These are phyloP conservation scores for Zele albiditarsus DNA, from an alignment of 2,888 invertebrate genomes.

Conservation along the genomic window DNA sequence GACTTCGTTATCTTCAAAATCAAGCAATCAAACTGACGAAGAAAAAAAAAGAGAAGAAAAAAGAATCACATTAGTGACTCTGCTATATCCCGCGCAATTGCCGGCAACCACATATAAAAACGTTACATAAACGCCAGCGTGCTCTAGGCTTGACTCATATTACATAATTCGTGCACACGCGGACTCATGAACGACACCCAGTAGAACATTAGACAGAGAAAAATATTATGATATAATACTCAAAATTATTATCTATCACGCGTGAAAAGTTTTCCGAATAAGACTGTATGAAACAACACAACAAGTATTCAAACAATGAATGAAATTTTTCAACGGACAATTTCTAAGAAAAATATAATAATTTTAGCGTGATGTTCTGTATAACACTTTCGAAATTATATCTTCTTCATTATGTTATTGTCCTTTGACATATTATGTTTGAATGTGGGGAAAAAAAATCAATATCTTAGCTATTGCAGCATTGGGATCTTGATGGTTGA, in stretches of 20 bases:
- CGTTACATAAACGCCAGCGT: slow-evolving; percentile 50
- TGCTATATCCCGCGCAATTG: slow-evolving; percentile 19
- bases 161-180: slow-evolving; percentile 39
- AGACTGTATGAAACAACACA: too few species aligned
- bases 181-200: slow-evolving; percentile 38
- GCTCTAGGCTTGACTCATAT: slow-evolving; percentile 40
- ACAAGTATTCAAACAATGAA: too few species aligned
- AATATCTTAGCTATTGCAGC: too few species aligned
- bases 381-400: too few species aligned
- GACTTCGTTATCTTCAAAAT: neutral
- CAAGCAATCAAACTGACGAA: neutral
- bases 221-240: slow-evolving; percentile 10
- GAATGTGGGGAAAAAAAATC: too few species aligned
- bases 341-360: too few species aligned
- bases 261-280: neutral
- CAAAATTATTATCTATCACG: neutral
- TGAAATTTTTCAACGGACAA: too few species aligned
- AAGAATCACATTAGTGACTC: slow-evolving; percentile 13
- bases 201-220: slow-evolving; percentile 1
- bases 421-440: too few species aligned
- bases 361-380: too few species aligned
- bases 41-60: neutral
- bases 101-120: slow-evolving; percentile 18
- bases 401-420: too few species aligned
- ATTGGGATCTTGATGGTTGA: too few species aligned